Base-by-base conservation (phyloP, 2,113 vertebrate species). In the Plecotus auritus region DNA sequence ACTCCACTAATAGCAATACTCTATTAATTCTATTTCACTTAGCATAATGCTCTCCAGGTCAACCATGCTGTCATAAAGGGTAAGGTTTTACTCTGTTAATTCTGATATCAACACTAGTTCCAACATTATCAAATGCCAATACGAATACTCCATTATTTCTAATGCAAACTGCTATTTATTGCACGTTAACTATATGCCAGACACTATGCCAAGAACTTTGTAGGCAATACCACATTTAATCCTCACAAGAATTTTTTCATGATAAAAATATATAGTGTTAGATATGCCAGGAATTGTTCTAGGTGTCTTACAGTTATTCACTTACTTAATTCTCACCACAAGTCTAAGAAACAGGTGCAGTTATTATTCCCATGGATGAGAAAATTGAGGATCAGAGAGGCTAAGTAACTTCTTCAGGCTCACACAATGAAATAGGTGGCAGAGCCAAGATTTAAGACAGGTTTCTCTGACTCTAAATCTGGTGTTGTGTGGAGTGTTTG, bases 301-400 rank as follows among this genome's bases (percentile, higher is more conserved):
- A 54, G 74, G 23, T 23, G 1, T 45, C 85, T 88, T 35, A 49
- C 2, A 74, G 85, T 61, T 87, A 82, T 51, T 64, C 80, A 61
- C 26, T 69, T 87, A 82, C 42, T 93, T 90, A 93, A 70, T 90
- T 90, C 40, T 96, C 61, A 72, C 12, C 28, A 37, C 26, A 85
- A 40, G 45, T 30, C 6, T 78, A 80, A 88, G 51, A 59, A 14
- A 51, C 20, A 95, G 20, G 17, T 64, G 56, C 11, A 77, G 23
- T 67, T 83, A 37, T 86, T 86, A 32, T 61, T 78, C 26, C 18
- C 12, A 9, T 61, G 35, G 37, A 77, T 66, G 74, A 86, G 32
- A n/a, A 78, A 40, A 84, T 13, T 69, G 76, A 91, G 20, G 59
- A 49, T 72, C 47, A 88, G 82, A 74, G 70, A 80, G 20, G 37